Base-by-base conservation (phyloP, 2,113 vertebrate genomes). In the Pleuronectes platessa region DNA sequence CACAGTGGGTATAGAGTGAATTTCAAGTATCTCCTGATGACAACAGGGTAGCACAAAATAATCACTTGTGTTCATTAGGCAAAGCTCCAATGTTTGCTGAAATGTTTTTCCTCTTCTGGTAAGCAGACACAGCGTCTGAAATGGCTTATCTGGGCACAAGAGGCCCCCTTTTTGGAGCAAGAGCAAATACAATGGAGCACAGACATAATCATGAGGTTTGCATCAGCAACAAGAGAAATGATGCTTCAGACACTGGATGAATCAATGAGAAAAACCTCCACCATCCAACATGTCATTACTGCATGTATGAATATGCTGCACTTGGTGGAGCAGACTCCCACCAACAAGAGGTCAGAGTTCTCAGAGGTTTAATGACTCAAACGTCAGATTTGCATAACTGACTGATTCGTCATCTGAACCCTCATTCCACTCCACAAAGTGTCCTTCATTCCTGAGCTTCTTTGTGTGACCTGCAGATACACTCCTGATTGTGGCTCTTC, bases 381-480 rank as follows among this genome's bases (percentile, higher is more conserved):
- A 31, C 31, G 31, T 37, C 61, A 63, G 24, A 55, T 68, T 20
- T n/a, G 3, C 77, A 59, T 17, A 85, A 63, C 58, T 79, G 24
- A 42, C 37, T 26, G 1, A n/a, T 71, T 82, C 11, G 10, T 59
- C 88, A 89, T 78, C 85, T 86, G 79, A 83, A 83, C 62, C 35
- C 68, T 61, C 58, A 40, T 76, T 53, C 76, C 60, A 68, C 62
- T 53, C 35, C 51, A 23, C 68, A 53, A 42, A 59, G 49, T 60
- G 64, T 85, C 71, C 58, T 54, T 86, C 90, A 91, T 92, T 92
- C 90, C 86, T 83, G 61, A 90, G 89, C 90, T 91, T 86, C 87
- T 92, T 92, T 59, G 78, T 17, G 49, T 91, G 92, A 93, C 92
- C 92, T 70, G 59, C 76, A 80, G 90, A 92, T 92, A 92, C 88